phyloP scores from a whole-genome alignment of 2,113 vertebrate species.

The Dascyllus trimaculatus region DNA sequence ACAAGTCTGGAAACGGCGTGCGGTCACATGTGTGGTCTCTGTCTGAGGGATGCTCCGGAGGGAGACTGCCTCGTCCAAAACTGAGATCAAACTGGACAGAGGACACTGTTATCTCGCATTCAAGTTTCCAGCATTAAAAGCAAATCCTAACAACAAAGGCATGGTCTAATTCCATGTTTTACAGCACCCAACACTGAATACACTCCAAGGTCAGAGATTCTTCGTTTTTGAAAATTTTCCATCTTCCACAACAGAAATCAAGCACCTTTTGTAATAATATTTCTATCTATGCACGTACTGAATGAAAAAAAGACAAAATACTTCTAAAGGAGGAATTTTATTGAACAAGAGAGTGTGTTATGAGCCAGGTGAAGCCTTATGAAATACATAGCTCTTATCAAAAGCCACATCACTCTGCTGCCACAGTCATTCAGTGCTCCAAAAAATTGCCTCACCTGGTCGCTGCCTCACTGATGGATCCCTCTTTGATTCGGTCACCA shows the following conservation, averaged over 20 bases:
- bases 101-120: slow-evolving; percentile 49
- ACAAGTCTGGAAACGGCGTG: slow-evolving; percentile 47
- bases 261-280: background rate
- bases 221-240: background rate
- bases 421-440: slow-evolving; percentile 38
- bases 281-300: background rate
- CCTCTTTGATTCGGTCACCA: slow-evolving; percentile 46
- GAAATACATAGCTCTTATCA: slow-evolving; percentile 45
- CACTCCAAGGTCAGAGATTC: background rate
- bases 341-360: slow-evolving; percentile 17
- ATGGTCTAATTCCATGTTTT: slow-evolving; percentile 24
- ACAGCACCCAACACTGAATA: slow-evolving; percentile 7
- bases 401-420: slow-evolving; percentile 43
- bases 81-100: slow-evolving; percentile 49
- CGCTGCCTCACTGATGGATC: slow-evolving; percentile 41
- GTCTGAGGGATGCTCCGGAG: slow-evolving; percentile 39
- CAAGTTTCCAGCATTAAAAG: slow-evolving; percentile 24
- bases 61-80: slow-evolving; percentile 38
- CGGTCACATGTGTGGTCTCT: slow-evolving; percentile 40
- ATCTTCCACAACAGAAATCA: background rate
- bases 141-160: slow-evolving; percentile 29
- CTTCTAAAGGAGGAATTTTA: slow-evolving; percentile 17
- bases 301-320: background rate
- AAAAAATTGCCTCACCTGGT: slow-evolving; percentile 41
- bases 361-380: slow-evolving; percentile 50